Percentiles rank a stretch among this genome's conserved stretches.
Conservation (phyloP, 2,113 vertebrate genomes). For the Sarotherodon lohbergeri region DNA sequence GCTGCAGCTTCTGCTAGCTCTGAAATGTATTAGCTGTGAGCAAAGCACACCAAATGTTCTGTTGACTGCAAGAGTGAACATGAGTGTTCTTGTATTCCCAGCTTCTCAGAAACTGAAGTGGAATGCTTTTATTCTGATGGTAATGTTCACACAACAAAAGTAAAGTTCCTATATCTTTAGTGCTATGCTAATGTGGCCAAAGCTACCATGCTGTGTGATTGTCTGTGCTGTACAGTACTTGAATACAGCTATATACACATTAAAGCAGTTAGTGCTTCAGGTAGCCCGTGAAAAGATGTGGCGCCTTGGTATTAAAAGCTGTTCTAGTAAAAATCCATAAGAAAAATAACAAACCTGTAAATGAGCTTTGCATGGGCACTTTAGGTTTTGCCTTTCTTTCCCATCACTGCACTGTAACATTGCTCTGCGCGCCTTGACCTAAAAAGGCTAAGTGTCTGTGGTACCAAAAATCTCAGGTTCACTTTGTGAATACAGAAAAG, state of each 20-base stretch:
- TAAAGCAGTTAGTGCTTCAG: not conserved
- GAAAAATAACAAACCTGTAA: not conserved
- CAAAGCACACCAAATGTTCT: not conserved
- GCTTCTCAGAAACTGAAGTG: not conserved
- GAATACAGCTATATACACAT: not conserved
- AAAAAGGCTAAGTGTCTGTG: slow-evolving; percentile 34
- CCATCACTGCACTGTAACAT: not conserved
- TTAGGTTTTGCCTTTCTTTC: not conserved
- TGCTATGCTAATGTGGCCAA: not conserved
- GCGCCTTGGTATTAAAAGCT: not conserved
- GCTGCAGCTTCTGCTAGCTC: not conserved
- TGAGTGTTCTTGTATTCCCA: fast-evolving
- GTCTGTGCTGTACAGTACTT: not conserved
- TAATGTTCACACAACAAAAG: not conserved
- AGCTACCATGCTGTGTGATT: not conserved
- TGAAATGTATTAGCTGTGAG: not conserved
- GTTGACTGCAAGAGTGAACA: not conserved
- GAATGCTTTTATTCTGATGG: not conserved
- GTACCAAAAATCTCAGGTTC: slow-evolving; percentile 24
- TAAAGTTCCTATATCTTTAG: not conserved
- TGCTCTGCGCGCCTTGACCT: not conserved
- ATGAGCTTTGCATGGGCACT: not conserved
- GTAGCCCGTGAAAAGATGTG: not conserved
- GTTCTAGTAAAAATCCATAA: not conserved
- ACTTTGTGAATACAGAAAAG: slow-evolving; percentile 43